These are phyloP conservation scores for Polydrusus cervinus DNA, from an alignment of 2,888 invertebrate species.

Conservation along the genomic window DNA sequence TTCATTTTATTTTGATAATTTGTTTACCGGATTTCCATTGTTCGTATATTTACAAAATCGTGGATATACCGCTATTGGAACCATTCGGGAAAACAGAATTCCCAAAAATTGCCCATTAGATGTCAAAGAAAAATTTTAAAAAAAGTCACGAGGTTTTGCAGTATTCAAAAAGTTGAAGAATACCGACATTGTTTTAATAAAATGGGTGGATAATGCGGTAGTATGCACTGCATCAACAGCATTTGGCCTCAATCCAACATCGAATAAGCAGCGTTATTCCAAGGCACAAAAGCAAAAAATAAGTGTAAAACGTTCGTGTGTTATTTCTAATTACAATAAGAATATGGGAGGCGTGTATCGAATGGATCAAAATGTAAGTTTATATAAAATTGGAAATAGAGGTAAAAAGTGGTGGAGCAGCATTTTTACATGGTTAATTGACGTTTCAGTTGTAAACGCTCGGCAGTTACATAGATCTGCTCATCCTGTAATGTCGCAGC, in stretches of 20 bases:
- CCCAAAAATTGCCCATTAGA: neutral
- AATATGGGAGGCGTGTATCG: neutral
- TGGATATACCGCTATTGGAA: neutral
- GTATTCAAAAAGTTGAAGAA: neutral
- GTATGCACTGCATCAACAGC: neutral
- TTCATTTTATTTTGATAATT: slow-evolving; percentile 29
- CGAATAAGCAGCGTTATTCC: neutral
- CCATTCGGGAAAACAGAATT: slow-evolving; percentile 9
- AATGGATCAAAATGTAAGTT: neutral
- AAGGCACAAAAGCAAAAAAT: neutral
- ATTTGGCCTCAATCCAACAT: neutral
- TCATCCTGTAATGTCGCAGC: neutral
- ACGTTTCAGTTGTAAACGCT: neutral
- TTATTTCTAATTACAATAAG: neutral
- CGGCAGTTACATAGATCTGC: slow-evolving; percentile 1
- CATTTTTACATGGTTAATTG: neutral
- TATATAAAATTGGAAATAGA: slow-evolving; percentile 1
- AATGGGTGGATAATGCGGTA: neutral
- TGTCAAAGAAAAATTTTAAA: neutral
- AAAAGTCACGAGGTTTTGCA: neutral
- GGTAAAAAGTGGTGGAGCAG: neutral
- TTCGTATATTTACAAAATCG: neutral
- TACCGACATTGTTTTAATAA: neutral
- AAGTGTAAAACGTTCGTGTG: neutral
- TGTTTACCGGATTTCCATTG: slow-evolving; percentile 15